These are phyloP conservation scores for Archilochus colubris DNA, from an alignment of 2,113 vertebrate genomes.

Conservation along the genomic window DNA sequence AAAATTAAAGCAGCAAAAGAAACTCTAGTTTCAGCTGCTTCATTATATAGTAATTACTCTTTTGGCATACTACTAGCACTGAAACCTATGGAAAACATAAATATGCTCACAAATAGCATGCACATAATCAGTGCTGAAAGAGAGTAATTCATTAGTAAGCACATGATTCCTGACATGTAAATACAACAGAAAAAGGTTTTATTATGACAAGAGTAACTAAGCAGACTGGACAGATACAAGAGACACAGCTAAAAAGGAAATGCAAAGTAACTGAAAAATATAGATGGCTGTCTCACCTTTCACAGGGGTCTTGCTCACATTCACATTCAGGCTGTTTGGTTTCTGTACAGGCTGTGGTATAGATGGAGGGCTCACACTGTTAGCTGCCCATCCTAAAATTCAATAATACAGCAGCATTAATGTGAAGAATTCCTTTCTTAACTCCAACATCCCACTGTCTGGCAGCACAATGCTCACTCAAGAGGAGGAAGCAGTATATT, in stretches of 20 bases:
- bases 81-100: not conserved
- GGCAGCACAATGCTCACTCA: not conserved
- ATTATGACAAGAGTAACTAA: not conserved
- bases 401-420: slow-evolving; percentile 47
- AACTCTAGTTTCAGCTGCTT: not conserved
- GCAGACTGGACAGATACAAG: not conserved
- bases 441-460: not conserved
- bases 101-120: not conserved
- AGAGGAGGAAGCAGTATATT: not conserved
- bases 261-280: not conserved
- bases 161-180: not conserved
- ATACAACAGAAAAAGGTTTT: not conserved
- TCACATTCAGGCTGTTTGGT: slow-evolving; percentile 73
- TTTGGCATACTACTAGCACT: not conserved
- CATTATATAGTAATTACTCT: not conserved
- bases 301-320: slow-evolving; percentile 41
- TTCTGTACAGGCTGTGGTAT: slow-evolving; percentile 67
- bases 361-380: slow-evolving; percentile 40
- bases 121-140: not conserved
- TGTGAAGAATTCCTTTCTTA: not conserved
- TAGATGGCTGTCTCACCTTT: slow-evolving; percentile 73
- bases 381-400: slow-evolving; percentile 81
- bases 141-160: not conserved
- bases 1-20: not conserved
- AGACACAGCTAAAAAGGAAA: not conserved